Base-by-base conservation (phyloP, 2,888 invertebrate species). In the Leptinotarsa haldemani region DNA sequence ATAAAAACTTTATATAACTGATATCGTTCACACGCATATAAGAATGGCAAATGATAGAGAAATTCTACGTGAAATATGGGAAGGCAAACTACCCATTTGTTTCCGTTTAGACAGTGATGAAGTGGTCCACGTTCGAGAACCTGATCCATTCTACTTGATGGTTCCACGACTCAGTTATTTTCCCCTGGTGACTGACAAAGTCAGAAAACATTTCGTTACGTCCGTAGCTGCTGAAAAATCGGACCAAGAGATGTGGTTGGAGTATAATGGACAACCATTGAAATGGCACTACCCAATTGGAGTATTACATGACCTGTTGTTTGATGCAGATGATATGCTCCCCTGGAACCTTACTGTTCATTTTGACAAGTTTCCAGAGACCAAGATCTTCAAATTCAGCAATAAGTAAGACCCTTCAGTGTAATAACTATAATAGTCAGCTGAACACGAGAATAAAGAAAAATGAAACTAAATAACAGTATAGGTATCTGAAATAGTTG, bases 311-410 rank as follows among this genome's bases (percentile, higher is more conserved):
- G 99, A 99, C 89, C 88, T 97, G 75, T 90, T 88, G 67, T 90
- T 91, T 82, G 84, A 84, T 25, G 87, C 88, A 2, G 90, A 90
- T 73, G 95, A 95, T 63, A 89, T 93, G 46, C 89, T 98, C 53
- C 99, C 99, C 0, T 99, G 99, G 99, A 92, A 91, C 81, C 89
- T 99, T 46, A 96, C 94, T 40, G 96, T 98, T 16, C 98, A 98
- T 87, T 98, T 98, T 88, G 94, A 96, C 82, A 95, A 96, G 86
- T 98, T 97, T 87, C 98, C 98, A 16, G 96, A 97, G 84, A 92
- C 94, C 66, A 90, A 94, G 81, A 89, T 99, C n/a, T 91, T 98
- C 80, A 94, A 93, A 85, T 96, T 97, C 85, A 91, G 92, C 67
- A 95, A 93, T 84, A 95, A 94, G 95, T 95, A 90, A 84, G 86